Base-by-base conservation (phyloP, 2,888 invertebrate species). In the Epistrophe eligans region DNA sequence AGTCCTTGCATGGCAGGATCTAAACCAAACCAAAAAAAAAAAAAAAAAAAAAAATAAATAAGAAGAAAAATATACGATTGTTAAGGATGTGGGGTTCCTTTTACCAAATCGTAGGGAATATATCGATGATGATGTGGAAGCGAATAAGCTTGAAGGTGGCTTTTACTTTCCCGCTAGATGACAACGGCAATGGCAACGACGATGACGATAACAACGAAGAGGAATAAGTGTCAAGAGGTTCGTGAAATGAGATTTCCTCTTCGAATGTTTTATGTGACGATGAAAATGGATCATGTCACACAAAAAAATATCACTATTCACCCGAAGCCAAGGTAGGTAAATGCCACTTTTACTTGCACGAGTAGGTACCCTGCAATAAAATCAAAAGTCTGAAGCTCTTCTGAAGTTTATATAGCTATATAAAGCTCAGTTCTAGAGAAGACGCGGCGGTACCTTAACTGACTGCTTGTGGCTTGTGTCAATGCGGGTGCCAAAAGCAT, bases 161-260 rank as follows among this genome's bases (percentile, higher is more conserved):
- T 70, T 52, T 70, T 70, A 52, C 52, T 52, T 52, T 70, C 24
- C 17, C 48, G 32, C 45, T 17, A 66, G 32, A 45, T 43, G 28
- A 48, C 32, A 43, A 64, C 5, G 67, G 28, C 64, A 60, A 40
- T 5, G 15, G 4, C 48, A 15, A 9, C 6, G 15, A 17, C n/a
- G 10, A 6, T 40, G 13, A 40, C 38, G 10, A 28, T n/a, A 11
- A 48, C 48, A 8, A 32, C 45, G 67, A 28, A 24, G 62, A 40
- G 43, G 70, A 85, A 85, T 85, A 85, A 85, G 82, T 85, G 85
- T 85, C 85, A 82, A 82, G 85, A 82, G 82, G 81, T 77, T 81
- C 77, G 73, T 81, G 77, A 82, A 85, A 85, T 82, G 85, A 82
- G 77, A 85, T 85, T 85, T 82, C 85, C 85, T 74, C 77, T 82